phyloP scores from a whole-genome alignment of 2,797 vertebrate genomes.

The Cynopterus sphinx region DNA sequence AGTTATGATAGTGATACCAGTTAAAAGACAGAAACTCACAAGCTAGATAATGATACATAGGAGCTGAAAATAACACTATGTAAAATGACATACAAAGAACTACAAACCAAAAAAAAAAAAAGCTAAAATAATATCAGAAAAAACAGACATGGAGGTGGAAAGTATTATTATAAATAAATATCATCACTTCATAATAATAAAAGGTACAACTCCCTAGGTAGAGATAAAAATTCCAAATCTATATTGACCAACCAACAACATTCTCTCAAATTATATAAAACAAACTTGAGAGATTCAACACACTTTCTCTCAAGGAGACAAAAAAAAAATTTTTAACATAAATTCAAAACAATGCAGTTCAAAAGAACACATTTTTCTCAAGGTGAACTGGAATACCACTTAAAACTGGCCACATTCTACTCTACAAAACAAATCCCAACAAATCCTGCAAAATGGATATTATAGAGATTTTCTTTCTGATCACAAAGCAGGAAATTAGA shows the following conservation, averaged over 20 bases:
- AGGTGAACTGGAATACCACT: neutral
- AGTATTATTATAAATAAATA: neutral
- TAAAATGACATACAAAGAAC: neutral
- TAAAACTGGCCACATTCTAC: neutral
- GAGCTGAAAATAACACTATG: neutral
- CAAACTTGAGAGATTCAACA: neutral
- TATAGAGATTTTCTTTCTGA: neutral
- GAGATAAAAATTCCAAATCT: neutral
- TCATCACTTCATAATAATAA: neutral
- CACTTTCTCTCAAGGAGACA: neutral
- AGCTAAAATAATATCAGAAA: neutral
- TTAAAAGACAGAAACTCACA: slow-evolving; percentile 17
- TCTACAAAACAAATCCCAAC: neutral
- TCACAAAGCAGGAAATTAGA: slow-evolving; percentile 13
- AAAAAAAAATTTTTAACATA: neutral
- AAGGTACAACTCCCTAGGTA: neutral
- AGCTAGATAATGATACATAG: neutral
- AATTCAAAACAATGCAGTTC: neutral
- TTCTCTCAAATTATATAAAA: neutral
- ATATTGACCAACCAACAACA: neutral
- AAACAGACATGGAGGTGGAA: neutral
- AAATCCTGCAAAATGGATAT: neutral
- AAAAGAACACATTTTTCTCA: slow-evolving; percentile 11
- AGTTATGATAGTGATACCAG: neutral
- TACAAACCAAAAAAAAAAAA: neutral